phyloP scores from a whole-genome alignment of 2,113 vertebrate species.

The Apteryx owenii region DNA sequence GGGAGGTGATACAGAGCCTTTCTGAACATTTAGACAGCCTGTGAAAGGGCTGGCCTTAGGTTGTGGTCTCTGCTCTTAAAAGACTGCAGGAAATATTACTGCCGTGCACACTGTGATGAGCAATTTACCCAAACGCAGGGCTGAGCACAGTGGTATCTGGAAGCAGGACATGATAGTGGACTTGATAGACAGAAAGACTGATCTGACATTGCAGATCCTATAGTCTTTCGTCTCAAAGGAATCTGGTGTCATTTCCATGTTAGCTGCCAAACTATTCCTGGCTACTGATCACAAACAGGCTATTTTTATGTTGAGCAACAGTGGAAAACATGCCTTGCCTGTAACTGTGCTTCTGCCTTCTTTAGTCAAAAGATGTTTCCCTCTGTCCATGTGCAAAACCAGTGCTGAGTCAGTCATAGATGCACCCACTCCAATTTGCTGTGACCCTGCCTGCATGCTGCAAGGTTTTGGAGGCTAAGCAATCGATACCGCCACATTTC shows the following conservation, averaged over 20 bases:
- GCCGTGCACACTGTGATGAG: background rate
- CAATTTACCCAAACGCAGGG: background rate
- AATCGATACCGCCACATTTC: background rate
- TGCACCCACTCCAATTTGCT: background rate
- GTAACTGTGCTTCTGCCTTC: constrained; percentile 16
- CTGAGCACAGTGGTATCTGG: background rate
- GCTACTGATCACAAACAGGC: constrained; percentile 28
- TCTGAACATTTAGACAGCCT: background rate
- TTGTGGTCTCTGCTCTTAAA: background rate
- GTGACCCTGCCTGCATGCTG: background rate
- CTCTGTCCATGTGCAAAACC: background rate
- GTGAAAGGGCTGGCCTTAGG: background rate
- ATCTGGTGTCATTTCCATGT: constrained; percentile 15
- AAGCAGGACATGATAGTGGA: background rate
- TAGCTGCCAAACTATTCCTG: constrained; percentile 57
- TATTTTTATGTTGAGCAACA: constrained; percentile 59
- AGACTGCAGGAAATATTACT: background rate
- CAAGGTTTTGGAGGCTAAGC: background rate
- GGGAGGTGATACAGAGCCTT: background rate
- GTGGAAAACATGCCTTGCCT: constrained; percentile 54
- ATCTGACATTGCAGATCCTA: background rate
- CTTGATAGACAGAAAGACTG: background rate
- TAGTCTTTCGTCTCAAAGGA: constrained; percentile 9
- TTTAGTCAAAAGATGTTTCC: constrained; percentile 51
- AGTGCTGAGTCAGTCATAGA: background rate